These are phyloP conservation scores for Halictus ligatus DNA, from an alignment of 2,888 invertebrate species.

Conservation along the genomic window DNA sequence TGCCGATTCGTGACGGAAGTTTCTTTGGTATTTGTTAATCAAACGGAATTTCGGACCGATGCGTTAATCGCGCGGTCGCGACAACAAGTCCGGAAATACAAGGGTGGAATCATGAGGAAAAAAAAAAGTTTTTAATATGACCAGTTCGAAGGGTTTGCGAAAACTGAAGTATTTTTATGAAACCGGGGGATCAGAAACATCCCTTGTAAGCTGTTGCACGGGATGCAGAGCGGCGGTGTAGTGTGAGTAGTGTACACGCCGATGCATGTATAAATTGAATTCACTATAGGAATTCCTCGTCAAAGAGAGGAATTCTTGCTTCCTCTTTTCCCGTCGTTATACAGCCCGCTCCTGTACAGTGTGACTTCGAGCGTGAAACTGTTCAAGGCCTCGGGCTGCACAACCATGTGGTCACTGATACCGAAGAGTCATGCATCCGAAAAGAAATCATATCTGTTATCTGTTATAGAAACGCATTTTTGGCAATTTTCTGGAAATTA, in stretches of 20 bases:
- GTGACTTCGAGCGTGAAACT: conserved; percentile 74
- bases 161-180: conserved; percentile 55
- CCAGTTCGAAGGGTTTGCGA: neutral
- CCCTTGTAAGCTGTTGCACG: conserved; percentile 47
- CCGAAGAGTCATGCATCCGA: conserved; percentile 55
- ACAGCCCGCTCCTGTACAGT: conserved; percentile 47
- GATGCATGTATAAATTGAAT: conserved; percentile 62
- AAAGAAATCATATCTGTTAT: conserved; percentile 50
- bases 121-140: conserved; percentile 44
- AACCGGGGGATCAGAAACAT: conserved; percentile 54
- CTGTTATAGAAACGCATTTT: neutral
- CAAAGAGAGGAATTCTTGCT: conserved; percentile 74
- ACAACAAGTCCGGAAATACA: neutral
- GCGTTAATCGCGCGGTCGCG: neutral
- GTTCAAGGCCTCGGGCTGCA: conserved; percentile 44
- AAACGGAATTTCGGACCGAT: neutral
- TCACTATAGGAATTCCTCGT: conserved; percentile 69
- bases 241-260: conserved; percentile 44
- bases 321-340: conserved; percentile 58
- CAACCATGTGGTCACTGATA: conserved; percentile 58
- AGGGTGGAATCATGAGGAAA: conserved; percentile 22
- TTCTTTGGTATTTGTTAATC: neutral
- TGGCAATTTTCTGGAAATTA: too few relatives aligned
- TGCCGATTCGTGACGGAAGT: neutral
- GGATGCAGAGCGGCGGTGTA: conserved; percentile 33